Evolutionary conservation across 2,888 invertebrate species (phyloP), one percentile per base, ranked within the genome.

Genomic region (Chaitophorus viminalis): DNA sequence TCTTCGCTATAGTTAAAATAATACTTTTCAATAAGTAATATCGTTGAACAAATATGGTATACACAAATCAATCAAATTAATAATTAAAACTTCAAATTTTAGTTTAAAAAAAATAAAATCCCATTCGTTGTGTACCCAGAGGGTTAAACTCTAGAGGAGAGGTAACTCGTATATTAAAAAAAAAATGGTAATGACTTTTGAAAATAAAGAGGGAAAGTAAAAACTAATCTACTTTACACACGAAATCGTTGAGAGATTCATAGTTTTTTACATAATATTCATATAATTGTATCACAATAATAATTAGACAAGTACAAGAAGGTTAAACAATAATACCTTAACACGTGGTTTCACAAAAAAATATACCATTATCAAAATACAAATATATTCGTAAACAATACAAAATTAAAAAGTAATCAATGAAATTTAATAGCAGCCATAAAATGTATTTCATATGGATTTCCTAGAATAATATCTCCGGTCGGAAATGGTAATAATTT

Each of bases 241-340:
- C 68, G 29, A 31, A 70, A 70, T 31, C 0, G 14, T 17, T 46
- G 18, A 68, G 60, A 36, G 54, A 54, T 79, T 79, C 78, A 36
- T 65, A 79, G 21, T n/a, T 14, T 36, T n/a, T 65, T 21, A 79
- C 60, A 60, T 36, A 65, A 29, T n/a, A 68, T 25, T 60, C 60
- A 78, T 25, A 78, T 33, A 54, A 60, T 78, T 54, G 54, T 78
- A 78, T 79, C 79, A 65, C 79, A 65, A 79, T 31, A 65, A 79
- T 31, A 79, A 18, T 36, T 79, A 60, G 36, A 79, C 79, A 65
- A 36, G 79, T 36, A 60, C 60, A 65, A 60, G 54, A 54, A 54
- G 31, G 29, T 70, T 31, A 70, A 70, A 17, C 70, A 17, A 31
- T 60, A 31, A 70, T 11, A 70, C 31, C 29, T 21, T 21, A 72